These are phyloP conservation scores for Caenorhabditis afra DNA, from an alignment of 2,888 invertebrate genomes.

Conservation along the genomic window DNA sequence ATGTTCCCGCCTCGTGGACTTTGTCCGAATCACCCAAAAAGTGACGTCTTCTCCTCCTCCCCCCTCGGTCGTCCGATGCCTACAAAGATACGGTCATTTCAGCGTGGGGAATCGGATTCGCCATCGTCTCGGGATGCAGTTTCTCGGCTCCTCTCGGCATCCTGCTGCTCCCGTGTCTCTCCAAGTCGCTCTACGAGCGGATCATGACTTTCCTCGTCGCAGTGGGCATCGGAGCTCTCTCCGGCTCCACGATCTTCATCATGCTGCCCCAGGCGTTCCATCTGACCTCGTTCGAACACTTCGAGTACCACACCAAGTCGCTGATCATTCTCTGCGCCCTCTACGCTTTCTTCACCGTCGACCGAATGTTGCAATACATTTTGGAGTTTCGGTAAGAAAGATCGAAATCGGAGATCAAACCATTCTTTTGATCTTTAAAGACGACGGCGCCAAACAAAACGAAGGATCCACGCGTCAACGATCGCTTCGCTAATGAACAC, in stretches of 20 bases:
- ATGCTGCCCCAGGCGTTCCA: conserved; percentile 78
- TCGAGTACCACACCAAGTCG: conserved; percentile 74
- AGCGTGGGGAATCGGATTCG: conserved; percentile 78
- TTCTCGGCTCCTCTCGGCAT: conserved; percentile 78
- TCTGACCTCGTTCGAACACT: conserved; percentile 69
- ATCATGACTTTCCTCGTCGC: conserved; percentile 78
- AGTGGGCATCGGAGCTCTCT: conserved; percentile 77
- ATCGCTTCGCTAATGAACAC: conserved; percentile 66
- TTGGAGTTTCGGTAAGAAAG: conserved; percentile 70
- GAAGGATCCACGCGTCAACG: conserved; percentile 70
- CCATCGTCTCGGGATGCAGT: conserved; percentile 75
- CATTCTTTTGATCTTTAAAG: conserved; percentile 47
- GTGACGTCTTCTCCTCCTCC: too few relatives aligned
- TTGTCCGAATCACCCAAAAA: conserved; percentile 14
- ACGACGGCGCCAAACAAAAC: conserved; percentile 60
- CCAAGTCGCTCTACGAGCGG: conserved; percentile 73
- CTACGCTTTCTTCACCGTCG: conserved; percentile 77
- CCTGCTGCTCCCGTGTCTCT: conserved; percentile 73
- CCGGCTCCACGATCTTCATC: conserved; percentile 76
- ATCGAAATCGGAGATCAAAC: neutral
- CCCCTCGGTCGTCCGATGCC: neutral
- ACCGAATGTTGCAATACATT: conserved; percentile 74
- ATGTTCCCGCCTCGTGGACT: conserved; percentile 12
- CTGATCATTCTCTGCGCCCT: conserved; percentile 75
- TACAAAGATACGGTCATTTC: conserved; percentile 49